Conservation (phyloP, 1,140 invertebrate species). For the Halictus rubicundus region DNA sequence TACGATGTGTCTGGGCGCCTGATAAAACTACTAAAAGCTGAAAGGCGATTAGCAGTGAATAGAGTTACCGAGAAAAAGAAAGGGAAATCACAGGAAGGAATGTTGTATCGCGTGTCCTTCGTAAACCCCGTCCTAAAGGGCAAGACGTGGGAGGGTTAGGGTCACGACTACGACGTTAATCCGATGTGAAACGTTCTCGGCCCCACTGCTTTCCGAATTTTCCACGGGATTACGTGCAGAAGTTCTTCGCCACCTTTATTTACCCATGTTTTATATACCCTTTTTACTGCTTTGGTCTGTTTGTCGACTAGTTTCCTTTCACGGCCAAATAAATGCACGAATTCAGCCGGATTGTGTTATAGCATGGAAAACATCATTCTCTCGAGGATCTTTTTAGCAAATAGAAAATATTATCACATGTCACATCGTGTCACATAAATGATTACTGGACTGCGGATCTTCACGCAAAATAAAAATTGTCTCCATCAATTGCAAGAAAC, state of each 20-base stretch:
- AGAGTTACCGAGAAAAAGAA: no score
- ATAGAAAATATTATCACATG: no score
- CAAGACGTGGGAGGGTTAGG: constrained; percentile 23
- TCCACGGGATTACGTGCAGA: constrained; percentile 39
- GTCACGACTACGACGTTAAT: constrained; percentile 36
- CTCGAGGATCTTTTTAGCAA: no score
- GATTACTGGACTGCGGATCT: no score
- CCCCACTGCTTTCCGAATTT: constrained; percentile 34
- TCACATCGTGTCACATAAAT: no score
- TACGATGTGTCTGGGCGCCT: constrained; percentile 39
- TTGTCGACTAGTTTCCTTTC: neutral
- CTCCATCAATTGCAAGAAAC: no score
- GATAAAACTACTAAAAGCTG: constrained; percentile 30
- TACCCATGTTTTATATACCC: neutral
- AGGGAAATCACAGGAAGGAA: neutral
- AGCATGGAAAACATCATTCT: no score
- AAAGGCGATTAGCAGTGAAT: neutral
- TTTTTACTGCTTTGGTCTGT: neutral
- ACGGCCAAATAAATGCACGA: neutral
- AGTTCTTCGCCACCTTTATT: constrained; percentile 23
- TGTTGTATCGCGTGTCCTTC: constrained; percentile 50
- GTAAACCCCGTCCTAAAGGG: constrained; percentile 8
- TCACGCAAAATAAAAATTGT: no score
- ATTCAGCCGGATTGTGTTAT: no score
- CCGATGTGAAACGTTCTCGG: constrained; percentile 42